Conservation (phyloP, 92 coral and sea anemone genomes). For the Paragorgia papillata region DNA sequence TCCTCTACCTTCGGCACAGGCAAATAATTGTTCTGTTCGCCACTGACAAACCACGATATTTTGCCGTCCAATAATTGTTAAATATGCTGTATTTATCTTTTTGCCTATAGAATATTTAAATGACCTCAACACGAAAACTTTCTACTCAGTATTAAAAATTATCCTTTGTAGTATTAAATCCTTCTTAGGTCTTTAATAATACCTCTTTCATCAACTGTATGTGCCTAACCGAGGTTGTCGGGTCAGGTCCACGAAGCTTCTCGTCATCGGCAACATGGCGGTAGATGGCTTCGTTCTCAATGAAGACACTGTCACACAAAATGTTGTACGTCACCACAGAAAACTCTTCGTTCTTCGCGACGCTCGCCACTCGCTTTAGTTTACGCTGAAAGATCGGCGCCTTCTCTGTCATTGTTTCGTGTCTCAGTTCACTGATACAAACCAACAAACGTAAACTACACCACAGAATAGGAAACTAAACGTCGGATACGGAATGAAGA, state of each 20-base stretch:
- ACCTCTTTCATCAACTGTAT: slow-evolving; percentile 70
- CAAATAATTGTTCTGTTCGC: too few species aligned
- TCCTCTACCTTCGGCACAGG: too few species aligned
- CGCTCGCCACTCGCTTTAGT: not conserved
- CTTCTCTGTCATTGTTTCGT: slow-evolving; percentile 13
- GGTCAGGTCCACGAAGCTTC: slow-evolving; percentile 42
- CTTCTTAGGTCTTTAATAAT: not conserved
- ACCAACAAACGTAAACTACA: not conserved
- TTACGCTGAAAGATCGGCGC: slow-evolving; percentile 15
- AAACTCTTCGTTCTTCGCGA: slow-evolving; percentile 28
- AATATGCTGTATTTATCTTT: too few species aligned
- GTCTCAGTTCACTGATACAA: not conserved
- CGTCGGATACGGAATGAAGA: too few species aligned
- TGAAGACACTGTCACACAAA: slow-evolving; percentile 51
- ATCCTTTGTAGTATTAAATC: too few species aligned
- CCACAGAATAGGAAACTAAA: too few species aligned
- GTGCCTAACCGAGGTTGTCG: slow-evolving; percentile 57
- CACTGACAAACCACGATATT: too few species aligned
- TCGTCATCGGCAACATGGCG: slow-evolving; percentile 40
- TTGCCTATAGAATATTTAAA: too few species aligned
- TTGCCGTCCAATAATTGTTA: too few species aligned
- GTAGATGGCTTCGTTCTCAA: not conserved
- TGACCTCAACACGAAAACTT: too few species aligned
- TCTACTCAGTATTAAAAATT: too few species aligned
- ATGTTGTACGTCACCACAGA: slow-evolving; percentile 74